phyloP scores from a whole-genome alignment of 2,888 invertebrate species.

The Brachylomia viminalis region DNA sequence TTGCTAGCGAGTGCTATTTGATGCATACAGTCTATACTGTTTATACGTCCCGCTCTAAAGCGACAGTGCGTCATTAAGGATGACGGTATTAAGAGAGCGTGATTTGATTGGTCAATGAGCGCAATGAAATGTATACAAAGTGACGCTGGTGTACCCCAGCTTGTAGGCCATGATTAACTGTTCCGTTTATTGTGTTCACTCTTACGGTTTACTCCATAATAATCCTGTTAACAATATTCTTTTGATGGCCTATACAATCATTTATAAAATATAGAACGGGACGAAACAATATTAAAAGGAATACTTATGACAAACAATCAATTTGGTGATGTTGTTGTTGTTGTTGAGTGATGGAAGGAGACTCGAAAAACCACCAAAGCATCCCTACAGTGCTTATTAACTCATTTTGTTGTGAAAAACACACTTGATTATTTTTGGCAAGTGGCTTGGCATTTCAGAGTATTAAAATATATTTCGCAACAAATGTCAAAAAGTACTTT shows the following conservation, averaged over 20 bases:
- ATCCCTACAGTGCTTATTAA: background rate
- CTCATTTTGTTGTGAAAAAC: background rate
- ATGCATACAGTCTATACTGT: background rate
- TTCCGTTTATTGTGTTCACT: slow-evolving; percentile 22
- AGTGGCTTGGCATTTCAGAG: background rate
- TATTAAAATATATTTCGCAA: background rate
- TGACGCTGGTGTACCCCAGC: slow-evolving; percentile 27
- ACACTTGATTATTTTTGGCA: background rate
- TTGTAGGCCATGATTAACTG: slow-evolving; percentile 37
- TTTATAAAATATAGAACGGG: background rate
- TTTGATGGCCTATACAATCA: background rate
- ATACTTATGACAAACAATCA: background rate
- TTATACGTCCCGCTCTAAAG: slow-evolving; percentile 2
- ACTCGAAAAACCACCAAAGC: background rate
- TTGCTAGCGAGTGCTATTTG: background rate
- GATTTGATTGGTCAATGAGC: slow-evolving; percentile 55
- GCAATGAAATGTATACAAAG: slow-evolving; percentile 51
- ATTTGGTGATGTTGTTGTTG: background rate
- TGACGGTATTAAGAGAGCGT: slow-evolving; percentile 47
- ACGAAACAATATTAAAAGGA: background rate
- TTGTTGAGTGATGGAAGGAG: background rate
- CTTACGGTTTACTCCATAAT: slow-evolving; percentile 7
- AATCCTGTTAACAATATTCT: slow-evolving; percentile 8
- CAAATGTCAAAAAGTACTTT: slow-evolving; percentile 9
- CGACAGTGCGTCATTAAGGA: slow-evolving; percentile 37